Evolutionary conservation across 2,888 invertebrate genomes (phyloP).

Genomic region (Lypha dubia): DNA sequence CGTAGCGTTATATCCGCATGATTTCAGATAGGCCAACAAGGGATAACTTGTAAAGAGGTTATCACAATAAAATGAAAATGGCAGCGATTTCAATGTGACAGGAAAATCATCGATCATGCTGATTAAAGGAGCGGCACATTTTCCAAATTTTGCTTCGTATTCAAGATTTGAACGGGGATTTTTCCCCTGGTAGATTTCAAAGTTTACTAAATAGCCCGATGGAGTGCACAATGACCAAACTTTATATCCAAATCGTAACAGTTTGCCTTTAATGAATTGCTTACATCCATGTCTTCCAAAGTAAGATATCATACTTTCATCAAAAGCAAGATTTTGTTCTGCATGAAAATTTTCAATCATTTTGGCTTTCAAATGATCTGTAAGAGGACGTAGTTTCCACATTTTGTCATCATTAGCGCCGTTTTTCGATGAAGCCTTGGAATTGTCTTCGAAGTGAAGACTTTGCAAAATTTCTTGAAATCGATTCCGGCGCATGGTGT

Average conservation of each 20-base stretch:
- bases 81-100: constrained; percentile 12
- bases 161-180: not conserved
- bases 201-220: constrained; percentile 8
- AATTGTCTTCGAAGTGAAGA: too few relatives aligned
- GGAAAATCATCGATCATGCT: constrained; percentile 33
- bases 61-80: constrained; percentile 49
- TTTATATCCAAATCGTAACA: constrained; percentile 11
- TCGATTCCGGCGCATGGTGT: too few relatives aligned
- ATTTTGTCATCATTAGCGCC: not conserved
- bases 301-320: constrained; percentile 47
- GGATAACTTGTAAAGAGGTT: constrained; percentile 41
- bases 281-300: constrained; percentile 45
- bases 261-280: constrained; percentile 45
- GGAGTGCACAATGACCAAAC: constrained; percentile 5
- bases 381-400: constrained; percentile 21
- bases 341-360: constrained; percentile 28
- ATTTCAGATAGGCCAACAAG: not conserved
- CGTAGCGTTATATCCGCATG: constrained; percentile 31
- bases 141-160: constrained; percentile 7
- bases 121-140: constrained; percentile 14
- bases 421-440: constrained; percentile 20
- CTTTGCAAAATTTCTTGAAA: not conserved
- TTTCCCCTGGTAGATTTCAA: too few relatives aligned
- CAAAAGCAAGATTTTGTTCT: constrained; percentile 45
- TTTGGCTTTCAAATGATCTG: too few relatives aligned